These are phyloP conservation scores for Zaprionus lineosus DNA, from an alignment of 2,888 invertebrate species.

Conservation along the genomic window DNA sequence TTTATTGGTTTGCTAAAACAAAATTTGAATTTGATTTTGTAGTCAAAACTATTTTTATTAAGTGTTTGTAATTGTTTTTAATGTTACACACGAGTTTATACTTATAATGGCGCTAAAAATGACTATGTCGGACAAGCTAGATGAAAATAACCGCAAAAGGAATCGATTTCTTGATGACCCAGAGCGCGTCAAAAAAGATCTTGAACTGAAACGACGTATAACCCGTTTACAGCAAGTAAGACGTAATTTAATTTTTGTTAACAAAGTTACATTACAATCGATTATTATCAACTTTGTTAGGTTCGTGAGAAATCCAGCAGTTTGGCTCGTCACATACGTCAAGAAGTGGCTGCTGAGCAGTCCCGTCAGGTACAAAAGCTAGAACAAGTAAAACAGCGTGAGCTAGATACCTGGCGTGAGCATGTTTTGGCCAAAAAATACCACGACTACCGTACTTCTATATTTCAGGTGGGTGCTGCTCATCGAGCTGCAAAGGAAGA, in stretches of 20 bases:
- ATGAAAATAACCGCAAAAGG: conserved; percentile 83
- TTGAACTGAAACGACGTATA: conserved; percentile 85
- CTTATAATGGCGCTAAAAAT: conserved; percentile 85
- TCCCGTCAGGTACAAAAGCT: conserved; percentile 83
- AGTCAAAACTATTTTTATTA: conserved; percentile 34
- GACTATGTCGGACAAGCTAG: conserved; percentile 85
- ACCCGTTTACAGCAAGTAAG: conserved; percentile 86
- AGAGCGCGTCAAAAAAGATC: conserved; percentile 84
- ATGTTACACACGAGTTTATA: conserved; percentile 9
- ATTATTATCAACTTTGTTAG: conserved; percentile 79
- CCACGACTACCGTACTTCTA: conserved; percentile 71
- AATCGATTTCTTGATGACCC: conserved; percentile 80
- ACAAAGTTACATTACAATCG: conserved; percentile 19
- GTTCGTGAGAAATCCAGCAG: conserved; percentile 86
- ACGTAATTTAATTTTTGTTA: conserved; percentile 25
- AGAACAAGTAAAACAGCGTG: conserved; percentile 83
- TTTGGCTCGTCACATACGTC: conserved; percentile 84
- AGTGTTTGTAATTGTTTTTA: conserved; percentile 21
- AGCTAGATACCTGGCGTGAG: conserved; percentile 84
- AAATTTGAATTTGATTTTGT: conserved; percentile 54
- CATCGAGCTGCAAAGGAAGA: conserved; percentile 76
- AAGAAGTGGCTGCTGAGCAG: conserved; percentile 84
- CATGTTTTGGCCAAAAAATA: conserved; percentile 83
- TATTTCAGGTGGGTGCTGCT: conserved; percentile 79
- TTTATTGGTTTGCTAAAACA: conserved; percentile 33